Evolutionary conservation across 2,888 invertebrate species (phyloP), one percentile per base, ranked within the genome.

Genomic region (Leuctra nigra): DNA sequence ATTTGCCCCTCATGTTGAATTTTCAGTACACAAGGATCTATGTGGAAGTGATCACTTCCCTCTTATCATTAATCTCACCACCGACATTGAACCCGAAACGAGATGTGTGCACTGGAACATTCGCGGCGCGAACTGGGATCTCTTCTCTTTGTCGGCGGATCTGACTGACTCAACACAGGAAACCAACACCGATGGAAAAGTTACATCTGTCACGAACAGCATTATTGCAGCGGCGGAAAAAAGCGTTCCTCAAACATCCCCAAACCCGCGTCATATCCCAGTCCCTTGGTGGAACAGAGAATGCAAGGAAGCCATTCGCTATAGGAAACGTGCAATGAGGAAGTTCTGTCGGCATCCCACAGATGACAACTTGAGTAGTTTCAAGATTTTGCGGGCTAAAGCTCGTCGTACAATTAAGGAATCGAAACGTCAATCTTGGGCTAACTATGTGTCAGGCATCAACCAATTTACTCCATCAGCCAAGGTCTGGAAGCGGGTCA

Each of bases 271-370:
- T n/a, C 52, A 22, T 16, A 35, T 38, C 4, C 52, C 52, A 29
- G 50, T 50, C 18, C 20, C 47, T 13, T 47, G 47, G 47, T 47
- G 47, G 47, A 47, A 47, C 16, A 20, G 4, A n/a, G 47, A 33
- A 52, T 29, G 29, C 16, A 9, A 52, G 23, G 38, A 52, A 18
- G 4, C 33, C 33, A 50, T 50, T 22, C 11, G 25, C 11, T 4
- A 35, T 7, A 24, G 50, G 4, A 25, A 22, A 18, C 4, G 14
- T 9, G 50, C 50, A 9, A 7, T 50, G 9, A 23, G 22, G 13
- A 50, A 4, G 4, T 50, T 50, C 25, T 11, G 4, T 2, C 23
- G 7, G 14, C 14, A 25, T 16, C 50, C 50, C 4, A 50, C 24
- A 23, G 3, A 18, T 9, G 9, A 7, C 6, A 50, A 50, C 35